A percentile compares a stretch with the other conserved stretches of the same genome.
These are phyloP conservation scores for Thereva unica DNA, from an alignment of 2,888 invertebrate species.

Conservation along the genomic window DNA sequence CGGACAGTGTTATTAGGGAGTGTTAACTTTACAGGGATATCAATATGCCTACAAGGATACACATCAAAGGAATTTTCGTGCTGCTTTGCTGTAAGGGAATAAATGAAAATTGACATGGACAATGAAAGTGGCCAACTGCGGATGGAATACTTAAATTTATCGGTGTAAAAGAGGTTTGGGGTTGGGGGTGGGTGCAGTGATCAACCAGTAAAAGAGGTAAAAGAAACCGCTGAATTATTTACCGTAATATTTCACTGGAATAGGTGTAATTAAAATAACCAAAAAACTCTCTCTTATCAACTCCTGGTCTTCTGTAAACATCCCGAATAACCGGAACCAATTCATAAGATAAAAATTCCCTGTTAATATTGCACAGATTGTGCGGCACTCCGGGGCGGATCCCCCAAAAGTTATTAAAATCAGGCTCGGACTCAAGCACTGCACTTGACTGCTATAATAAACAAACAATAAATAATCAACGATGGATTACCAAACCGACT, in stretches of 20 bases:
- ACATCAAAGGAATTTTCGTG: neutral
- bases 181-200: too few species aligned
- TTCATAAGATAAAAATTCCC: conserved; percentile 12
- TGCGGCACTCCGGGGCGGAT: too few species aligned
- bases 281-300: conserved; percentile 10
- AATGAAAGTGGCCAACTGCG: too few species aligned
- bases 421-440: neutral
- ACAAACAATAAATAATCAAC: conserved; percentile 9
- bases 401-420: neutral
- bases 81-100: neutral
- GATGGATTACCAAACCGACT: conserved; percentile 14
- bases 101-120: neutral
- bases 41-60: conserved; percentile 25
- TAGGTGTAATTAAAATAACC: neutral
- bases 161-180: too few species aligned
- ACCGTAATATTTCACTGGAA: too few species aligned
- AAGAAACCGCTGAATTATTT: too few species aligned
- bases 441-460: conserved; percentile 17
- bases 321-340: conserved; percentile 27
- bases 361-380: too few species aligned
- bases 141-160: too few species aligned
- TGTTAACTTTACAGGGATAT: conserved; percentile 31
- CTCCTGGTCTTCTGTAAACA: conserved; percentile 26
- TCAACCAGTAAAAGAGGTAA: too few species aligned
- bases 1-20: conserved; percentile 33